These are phyloP conservation scores for Habroteleia sp. DNA, from an alignment of 2,888 invertebrate species.

Conservation along the genomic window DNA sequence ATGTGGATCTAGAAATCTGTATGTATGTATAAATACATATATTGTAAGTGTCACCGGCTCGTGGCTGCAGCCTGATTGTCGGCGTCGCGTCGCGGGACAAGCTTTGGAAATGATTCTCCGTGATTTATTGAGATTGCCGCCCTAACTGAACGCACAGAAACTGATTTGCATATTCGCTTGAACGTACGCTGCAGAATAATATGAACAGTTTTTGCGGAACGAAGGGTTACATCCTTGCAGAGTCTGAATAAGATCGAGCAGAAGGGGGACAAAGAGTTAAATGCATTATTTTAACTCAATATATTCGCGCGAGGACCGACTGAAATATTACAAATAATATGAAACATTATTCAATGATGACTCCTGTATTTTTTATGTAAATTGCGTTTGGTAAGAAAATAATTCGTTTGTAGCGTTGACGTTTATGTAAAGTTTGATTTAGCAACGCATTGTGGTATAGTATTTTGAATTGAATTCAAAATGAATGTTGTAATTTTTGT, in stretches of 20 bases:
- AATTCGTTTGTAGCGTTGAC: slow-evolving; percentile 59
- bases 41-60: slow-evolving; percentile 64
- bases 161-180: slow-evolving; percentile 71
- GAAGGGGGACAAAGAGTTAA: slow-evolving; percentile 62
- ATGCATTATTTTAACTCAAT: slow-evolving; percentile 63
- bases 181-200: slow-evolving; percentile 66
- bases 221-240: slow-evolving; percentile 62
- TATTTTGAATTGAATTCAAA: slow-evolving; percentile 61
- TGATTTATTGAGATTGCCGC: slow-evolving; percentile 74
- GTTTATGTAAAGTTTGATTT: slow-evolving; percentile 62
- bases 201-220: slow-evolving; percentile 64
- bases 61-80: slow-evolving; percentile 65
- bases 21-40: slow-evolving; percentile 44
- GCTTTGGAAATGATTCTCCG: slow-evolving; percentile 72
- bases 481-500: slow-evolving; percentile 59
- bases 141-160: slow-evolving; percentile 65
- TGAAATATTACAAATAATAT: slow-evolving; percentile 62
- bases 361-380: slow-evolving; percentile 61
- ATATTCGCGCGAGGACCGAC: slow-evolving; percentile 48
- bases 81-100: slow-evolving; percentile 65
- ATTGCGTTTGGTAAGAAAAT: slow-evolving; percentile 55
- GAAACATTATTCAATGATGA: slow-evolving; percentile 62
- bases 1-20: slow-evolving; percentile 42
- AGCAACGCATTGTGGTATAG: slow-evolving; percentile 57
- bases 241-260: slow-evolving; percentile 60